These are phyloP conservation scores for Trachelus tabidus DNA, from an alignment of 2,888 invertebrate genomes.

Conservation along the genomic window DNA sequence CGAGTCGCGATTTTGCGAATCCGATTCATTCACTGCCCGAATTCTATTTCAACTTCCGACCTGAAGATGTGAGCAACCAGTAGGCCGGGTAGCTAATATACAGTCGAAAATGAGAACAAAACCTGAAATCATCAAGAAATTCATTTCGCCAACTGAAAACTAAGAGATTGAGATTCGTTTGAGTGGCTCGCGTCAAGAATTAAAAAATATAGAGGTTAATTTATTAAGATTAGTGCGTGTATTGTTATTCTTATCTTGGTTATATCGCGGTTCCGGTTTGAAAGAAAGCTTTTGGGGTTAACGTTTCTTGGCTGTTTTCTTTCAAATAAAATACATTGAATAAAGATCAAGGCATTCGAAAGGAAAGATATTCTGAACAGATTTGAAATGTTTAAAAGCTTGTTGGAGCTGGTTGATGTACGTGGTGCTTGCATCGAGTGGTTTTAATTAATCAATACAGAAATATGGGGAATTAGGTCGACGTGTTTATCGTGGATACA, in stretches of 20 bases:
- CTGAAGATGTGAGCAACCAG: not conserved
- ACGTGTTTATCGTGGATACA: constrained; percentile 2
- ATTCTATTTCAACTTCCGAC: not conserved
- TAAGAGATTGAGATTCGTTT: not conserved
- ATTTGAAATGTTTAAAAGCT: not conserved
- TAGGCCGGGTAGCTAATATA: not conserved
- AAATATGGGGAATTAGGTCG: constrained; percentile 30
- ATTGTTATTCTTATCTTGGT: not conserved
- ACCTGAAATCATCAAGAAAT: not conserved
- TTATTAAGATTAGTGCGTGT: not conserved
- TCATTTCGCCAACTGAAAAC: not conserved
- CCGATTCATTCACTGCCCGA: constrained; percentile 15
- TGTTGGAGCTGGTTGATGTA: not conserved
- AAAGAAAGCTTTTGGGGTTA: not conserved
- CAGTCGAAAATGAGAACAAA: not conserved
- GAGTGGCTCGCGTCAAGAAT: not conserved
- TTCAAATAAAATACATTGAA: not conserved
- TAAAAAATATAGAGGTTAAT: not conserved
- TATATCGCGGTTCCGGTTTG: not conserved
- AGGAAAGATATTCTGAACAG: not conserved
- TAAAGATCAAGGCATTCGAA: not conserved
- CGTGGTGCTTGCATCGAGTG: not conserved
- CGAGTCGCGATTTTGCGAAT: constrained; percentile 15
- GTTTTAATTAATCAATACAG: constrained; percentile 25
- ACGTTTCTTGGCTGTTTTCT: not conserved